These are phyloP conservation scores for Bombycilla garrulus DNA, from an alignment of 2,113 vertebrate genomes.

Conservation along the genomic window DNA sequence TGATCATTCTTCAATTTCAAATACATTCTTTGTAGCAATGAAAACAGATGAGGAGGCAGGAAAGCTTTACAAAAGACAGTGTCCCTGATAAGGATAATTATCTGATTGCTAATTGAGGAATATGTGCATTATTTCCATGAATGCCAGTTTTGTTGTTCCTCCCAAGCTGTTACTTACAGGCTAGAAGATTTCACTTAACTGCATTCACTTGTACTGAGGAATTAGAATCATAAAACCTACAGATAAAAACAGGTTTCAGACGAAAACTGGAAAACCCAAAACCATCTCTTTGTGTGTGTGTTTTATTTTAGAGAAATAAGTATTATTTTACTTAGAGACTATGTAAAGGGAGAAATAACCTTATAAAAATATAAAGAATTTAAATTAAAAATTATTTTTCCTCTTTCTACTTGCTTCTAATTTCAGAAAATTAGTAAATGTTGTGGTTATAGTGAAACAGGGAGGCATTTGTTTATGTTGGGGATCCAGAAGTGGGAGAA, in stretches of 20 bases:
- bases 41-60: constrained; percentile 34
- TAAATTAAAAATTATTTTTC: not conserved
- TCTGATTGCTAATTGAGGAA: constrained; percentile 23
- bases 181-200: constrained; percentile 26
- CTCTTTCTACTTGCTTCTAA: not conserved
- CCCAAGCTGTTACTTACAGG: not conserved
- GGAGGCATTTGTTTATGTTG: not conserved
- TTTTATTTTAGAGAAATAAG: not conserved
- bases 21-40: not conserved
- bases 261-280: not conserved
- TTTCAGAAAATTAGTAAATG: not conserved
- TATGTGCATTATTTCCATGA: not conserved
- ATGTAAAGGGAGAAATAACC: not conserved
- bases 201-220: not conserved
- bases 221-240: constrained; percentile 20
- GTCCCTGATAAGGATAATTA: constrained; percentile 17
- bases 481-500: not conserved
- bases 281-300: not conserved
- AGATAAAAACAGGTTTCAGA: not conserved
- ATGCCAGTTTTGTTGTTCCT: constrained; percentile 40
- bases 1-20: constrained; percentile 26
- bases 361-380: not conserved
- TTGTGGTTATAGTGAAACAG: not conserved
- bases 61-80: constrained; percentile 32
- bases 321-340: not conserved